Evolutionary conservation across 2,888 invertebrate species (phyloP).

Genomic region (Drosophila eohydei): DNA sequence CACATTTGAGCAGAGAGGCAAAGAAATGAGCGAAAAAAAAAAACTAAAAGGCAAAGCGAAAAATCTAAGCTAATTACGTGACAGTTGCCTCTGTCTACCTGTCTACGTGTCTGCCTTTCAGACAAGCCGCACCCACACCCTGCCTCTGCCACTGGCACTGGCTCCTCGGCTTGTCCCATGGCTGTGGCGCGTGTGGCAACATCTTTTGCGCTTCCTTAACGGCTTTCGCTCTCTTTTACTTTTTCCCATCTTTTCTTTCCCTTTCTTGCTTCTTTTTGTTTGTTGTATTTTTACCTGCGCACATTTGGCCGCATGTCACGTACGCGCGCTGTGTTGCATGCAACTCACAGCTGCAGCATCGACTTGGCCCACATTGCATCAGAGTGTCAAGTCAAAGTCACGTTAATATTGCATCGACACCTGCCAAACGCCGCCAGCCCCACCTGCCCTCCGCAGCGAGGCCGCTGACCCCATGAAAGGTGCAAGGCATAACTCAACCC

Average conservation of each 20-base stretch:
- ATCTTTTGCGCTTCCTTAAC: slow-evolving; percentile 48
- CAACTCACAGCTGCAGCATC: slow-evolving; percentile 36
- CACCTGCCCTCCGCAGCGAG: slow-evolving; percentile 6
- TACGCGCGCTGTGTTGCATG: slow-evolving; percentile 43
- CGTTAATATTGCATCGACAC: slow-evolving; percentile 72
- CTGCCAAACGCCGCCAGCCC: slow-evolving; percentile 41
- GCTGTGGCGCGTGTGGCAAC: slow-evolving; percentile 30
- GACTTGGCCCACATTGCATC: slow-evolving; percentile 30
- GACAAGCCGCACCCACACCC: neutral
- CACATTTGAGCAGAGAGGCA: slow-evolving; percentile 46
- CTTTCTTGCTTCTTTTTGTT: neutral
- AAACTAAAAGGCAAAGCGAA: slow-evolving; percentile 22
- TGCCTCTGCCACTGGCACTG: neutral
- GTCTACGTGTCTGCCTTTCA: neutral
- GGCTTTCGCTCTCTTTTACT: slow-evolving; percentile 52
- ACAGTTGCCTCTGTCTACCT: slow-evolving; percentile 29
- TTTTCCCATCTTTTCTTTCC: neutral
- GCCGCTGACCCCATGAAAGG: slow-evolving; percentile 38
- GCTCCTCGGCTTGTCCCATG: neutral
- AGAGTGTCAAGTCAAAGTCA: slow-evolving; percentile 55
- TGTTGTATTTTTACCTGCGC: slow-evolving; percentile 26
- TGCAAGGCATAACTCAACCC: neutral
- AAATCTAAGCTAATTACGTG: slow-evolving; percentile 80
- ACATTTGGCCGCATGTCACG: slow-evolving; percentile 36
- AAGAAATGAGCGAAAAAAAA: neutral